Evolutionary conservation across 2,113 vertebrate genomes (phyloP).

Genomic region (Meleagris gallopavo): DNA sequence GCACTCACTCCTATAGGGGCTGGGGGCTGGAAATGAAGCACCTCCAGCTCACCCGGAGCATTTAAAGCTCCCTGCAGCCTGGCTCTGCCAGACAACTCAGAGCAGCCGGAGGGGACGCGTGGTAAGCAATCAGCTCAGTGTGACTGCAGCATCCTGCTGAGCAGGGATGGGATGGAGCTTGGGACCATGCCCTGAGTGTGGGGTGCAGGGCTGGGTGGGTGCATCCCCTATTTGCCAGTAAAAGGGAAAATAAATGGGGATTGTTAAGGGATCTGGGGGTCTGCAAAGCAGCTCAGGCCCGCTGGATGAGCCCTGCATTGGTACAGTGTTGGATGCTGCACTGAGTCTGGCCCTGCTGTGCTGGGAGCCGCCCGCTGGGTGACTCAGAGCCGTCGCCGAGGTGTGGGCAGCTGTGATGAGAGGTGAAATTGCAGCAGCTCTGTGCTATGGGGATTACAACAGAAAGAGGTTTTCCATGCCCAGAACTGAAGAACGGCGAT

Average conservation of each 20-base stretch:
- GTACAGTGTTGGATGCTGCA: not conserved
- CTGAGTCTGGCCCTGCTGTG: not conserved
- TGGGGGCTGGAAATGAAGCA: not conserved
- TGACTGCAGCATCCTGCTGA: not conserved
- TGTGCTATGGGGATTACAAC: not conserved
- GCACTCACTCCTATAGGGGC: not conserved
- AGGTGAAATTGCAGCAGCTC: conserved; percentile 43
- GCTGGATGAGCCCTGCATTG: not conserved
- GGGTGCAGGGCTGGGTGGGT: not conserved
- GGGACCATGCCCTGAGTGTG: not conserved
- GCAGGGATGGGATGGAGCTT: not conserved
- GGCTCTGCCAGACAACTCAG: not conserved
- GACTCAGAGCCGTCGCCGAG: conserved; percentile 5
- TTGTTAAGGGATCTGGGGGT: not conserved
- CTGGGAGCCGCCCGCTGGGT: conserved; percentile 32
- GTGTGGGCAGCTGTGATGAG: conserved; percentile 55
- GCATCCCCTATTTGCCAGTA: not conserved
- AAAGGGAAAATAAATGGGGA: not conserved
- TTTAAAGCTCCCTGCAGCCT: not conserved
- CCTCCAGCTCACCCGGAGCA: not conserved
- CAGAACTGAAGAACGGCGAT: not conserved
- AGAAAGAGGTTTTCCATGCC: not conserved
- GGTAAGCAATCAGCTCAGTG: not conserved
- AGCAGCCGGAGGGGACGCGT: not conserved
- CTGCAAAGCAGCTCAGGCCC: not conserved